Evolutionary conservation across 2,797 vertebrate species (phyloP).

Genomic region (Ctenochaetus hawaiiensis): DNA sequence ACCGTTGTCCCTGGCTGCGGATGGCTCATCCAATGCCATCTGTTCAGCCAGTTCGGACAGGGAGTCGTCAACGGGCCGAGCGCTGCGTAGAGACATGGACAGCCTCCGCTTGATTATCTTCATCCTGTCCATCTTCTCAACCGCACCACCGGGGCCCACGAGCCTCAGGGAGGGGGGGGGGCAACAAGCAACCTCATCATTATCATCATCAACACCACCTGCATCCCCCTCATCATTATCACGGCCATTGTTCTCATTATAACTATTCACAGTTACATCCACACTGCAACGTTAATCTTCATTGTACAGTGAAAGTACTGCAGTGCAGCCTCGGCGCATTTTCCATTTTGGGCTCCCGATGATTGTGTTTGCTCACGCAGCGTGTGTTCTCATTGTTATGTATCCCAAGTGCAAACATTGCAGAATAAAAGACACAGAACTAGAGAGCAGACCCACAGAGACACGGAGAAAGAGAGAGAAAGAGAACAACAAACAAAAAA

Average conservation of each 20-base stretch:
- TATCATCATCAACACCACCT: constrained; percentile 35
- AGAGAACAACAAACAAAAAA: constrained; percentile 55
- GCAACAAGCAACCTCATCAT: constrained; percentile 42
- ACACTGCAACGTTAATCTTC: constrained; percentile 37
- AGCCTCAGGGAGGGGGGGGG: constrained; percentile 59
- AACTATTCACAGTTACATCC: constrained; percentile 22
- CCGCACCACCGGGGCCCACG: constrained; percentile 59
- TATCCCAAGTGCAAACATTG: constrained; percentile 70
- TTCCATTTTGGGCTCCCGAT: constrained; percentile 59
- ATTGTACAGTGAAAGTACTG: constrained; percentile 55
- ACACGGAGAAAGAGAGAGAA: constrained; percentile 45
- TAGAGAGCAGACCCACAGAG: constrained; percentile 54
- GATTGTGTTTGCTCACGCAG: constrained; percentile 70
- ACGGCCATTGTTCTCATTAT: constrained; percentile 34
- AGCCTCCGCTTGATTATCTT: constrained; percentile 89
- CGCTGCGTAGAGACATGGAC: constrained; percentile 88
- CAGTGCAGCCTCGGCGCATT: constrained; percentile 62
- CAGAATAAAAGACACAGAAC: constrained; percentile 66
- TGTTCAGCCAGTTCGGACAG: constrained; percentile 87
- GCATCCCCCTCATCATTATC: constrained; percentile 28
- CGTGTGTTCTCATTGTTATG: constrained; percentile 71
- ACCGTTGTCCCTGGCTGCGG: constrained; percentile 83
- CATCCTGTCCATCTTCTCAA: constrained; percentile 88
- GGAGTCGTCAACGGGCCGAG: constrained; percentile 87
- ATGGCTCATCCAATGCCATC: constrained; percentile 82